Evolutionary conservation across 2,888 invertebrate species (phyloP), one percentile per base, ranked within the genome.

Genomic region (Aspidapion aeneum): DNA sequence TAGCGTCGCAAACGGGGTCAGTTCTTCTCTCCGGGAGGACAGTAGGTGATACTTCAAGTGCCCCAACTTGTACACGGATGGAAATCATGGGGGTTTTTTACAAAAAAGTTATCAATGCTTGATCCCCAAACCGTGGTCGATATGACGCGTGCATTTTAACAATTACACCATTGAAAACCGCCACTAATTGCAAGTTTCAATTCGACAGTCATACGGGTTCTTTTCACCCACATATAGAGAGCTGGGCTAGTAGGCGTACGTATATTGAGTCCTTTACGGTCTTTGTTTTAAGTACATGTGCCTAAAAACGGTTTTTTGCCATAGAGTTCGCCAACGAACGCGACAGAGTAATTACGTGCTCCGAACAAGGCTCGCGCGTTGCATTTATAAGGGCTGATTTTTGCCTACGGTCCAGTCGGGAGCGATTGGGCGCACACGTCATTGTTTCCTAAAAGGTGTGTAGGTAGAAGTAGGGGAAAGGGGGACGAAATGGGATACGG

Each of bases 101-200:
- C n/a, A n/a, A n/a, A n/a, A n/a, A n/a, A n/a, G n/a, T n/a, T n/a
- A n/a, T n/a, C n/a, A n/a, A n/a, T n/a, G n/a, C n/a, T n/a, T n/a
- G n/a, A n/a, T n/a, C n/a, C n/a, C n/a, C n/a, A n/a, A n/a, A n/a
- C 65, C 57, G 60, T 62, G 52, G 59, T 63, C 58, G 60, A 62
- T 61, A 56, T 5, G 55, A 22, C 57, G 50, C 57, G 57, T 61
- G 57, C 57, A 61, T 61, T 57, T 61, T 61, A 61, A 57, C 61
- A 57, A 61, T 61, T 35, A 57, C 20, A 58, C 50, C 62, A 62
- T 58, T 58, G 56, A 62, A 55, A 17, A 22, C 20, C 21, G 21
- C 56, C 35, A 18, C 50, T 61, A 61, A 61, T 57, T 61, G 61
- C 61, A 5, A 12, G 21, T 35, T 35, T 35, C 35, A 35, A 35